phyloP scores from a whole-genome alignment of 2,888 invertebrate species.

The Fissipunctia ypsillon region DNA sequence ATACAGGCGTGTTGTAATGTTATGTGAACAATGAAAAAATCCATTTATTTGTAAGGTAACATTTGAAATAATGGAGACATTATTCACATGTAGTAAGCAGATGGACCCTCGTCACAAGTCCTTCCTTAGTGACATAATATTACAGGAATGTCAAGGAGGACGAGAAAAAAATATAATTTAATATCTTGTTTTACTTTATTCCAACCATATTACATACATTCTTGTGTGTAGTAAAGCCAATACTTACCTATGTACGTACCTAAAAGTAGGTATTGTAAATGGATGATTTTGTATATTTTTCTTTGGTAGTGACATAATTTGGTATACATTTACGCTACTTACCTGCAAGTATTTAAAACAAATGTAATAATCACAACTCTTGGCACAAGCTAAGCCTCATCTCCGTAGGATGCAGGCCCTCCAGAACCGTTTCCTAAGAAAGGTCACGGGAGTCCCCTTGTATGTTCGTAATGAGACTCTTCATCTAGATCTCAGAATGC shows the following conservation, averaged over 20 bases:
- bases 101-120: slow-evolving; percentile 58
- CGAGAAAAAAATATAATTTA: slow-evolving; percentile 51
- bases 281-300: background rate
- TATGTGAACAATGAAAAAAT: slow-evolving; percentile 41
- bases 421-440: no score
- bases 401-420: no score
- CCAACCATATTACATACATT: slow-evolving; percentile 12
- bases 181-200: slow-evolving; percentile 39
- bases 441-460: no score
- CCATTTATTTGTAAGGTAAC: slow-evolving; percentile 46
- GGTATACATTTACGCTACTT: background rate
- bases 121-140: slow-evolving; percentile 44
- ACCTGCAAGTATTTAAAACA: background rate
- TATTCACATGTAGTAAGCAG: slow-evolving; percentile 52
- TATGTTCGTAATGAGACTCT: no score
- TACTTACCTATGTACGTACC: background rate
- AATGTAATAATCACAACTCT: background rate
- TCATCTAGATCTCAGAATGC: no score
- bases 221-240: background rate
- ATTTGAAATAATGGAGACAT: slow-evolving; percentile 45
- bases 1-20: no score
- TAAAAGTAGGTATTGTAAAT: background rate
- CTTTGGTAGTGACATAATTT: background rate
- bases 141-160: slow-evolving; percentile 38
- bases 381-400: no score